Conservation (phyloP, 2,888 invertebrate genomes). For the Idaea biselata region DNA sequence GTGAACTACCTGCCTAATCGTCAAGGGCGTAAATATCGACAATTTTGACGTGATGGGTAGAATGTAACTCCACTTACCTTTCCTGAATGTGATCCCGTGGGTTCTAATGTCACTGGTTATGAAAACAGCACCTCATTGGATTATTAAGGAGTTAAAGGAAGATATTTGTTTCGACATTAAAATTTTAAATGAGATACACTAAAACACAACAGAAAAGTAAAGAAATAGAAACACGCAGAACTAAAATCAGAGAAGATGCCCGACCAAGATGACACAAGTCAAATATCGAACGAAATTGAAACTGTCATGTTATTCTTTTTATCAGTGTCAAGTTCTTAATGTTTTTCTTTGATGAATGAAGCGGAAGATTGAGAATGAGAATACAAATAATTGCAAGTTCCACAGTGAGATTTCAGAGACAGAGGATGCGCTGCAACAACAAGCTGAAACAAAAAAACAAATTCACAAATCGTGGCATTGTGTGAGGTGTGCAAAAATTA, state of each 20-base stretch:
- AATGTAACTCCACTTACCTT: constrained; percentile 44
- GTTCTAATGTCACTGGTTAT: constrained; percentile 26
- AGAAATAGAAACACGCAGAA: constrained; percentile 39
- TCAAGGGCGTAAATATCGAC: constrained; percentile 53
- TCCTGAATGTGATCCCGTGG: constrained; percentile 30
- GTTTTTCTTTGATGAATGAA: not conserved
- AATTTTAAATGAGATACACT: constrained; percentile 18
- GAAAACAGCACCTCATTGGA: constrained; percentile 23
- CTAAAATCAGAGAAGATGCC: constrained; percentile 31
- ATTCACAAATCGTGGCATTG: no score
- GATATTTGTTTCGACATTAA: constrained; percentile 22
- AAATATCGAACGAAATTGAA: constrained; percentile 13
- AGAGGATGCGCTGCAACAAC: no score
- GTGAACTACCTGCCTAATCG: constrained; percentile 32
- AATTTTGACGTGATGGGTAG: constrained; percentile 35
- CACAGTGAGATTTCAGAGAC: no score
- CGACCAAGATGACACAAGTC: constrained; percentile 18
- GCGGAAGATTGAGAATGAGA: not conserved
- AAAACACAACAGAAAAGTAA: constrained; percentile 29
- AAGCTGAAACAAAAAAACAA: no score
- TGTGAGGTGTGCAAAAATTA: no score
- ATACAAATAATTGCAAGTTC: no score
- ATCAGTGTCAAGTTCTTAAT: not conserved
- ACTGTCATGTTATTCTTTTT: not conserved
- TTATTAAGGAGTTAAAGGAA: constrained; percentile 15